A percentile compares a stretch with the other conserved stretches of the same genome.
These are phyloP conservation scores for Lamellibrachia columna DNA, from an alignment of 2,888 invertebrate species.

Conservation along the genomic window DNA sequence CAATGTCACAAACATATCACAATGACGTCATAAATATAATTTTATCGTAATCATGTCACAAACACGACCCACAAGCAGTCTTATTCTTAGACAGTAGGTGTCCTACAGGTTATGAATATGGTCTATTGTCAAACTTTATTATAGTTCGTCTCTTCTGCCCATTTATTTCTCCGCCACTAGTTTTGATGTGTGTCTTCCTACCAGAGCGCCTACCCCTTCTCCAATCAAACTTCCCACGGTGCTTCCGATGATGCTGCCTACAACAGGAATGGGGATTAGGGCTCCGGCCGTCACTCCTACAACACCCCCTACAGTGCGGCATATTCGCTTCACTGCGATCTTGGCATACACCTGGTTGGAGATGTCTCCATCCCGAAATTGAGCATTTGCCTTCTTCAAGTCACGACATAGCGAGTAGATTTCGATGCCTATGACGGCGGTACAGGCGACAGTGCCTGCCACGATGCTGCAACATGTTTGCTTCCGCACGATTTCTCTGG, in stretches of 20 bases:
- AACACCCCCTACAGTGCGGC: conserved; percentile 7
- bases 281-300: conserved; percentile 21
- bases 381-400: conserved; percentile 12
- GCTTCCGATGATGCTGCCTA: conserved; percentile 22
- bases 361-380: conserved; percentile 22
- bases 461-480: neutral
- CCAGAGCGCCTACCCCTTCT: conserved; percentile 17
- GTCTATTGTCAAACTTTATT: too few relatives aligned
- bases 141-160: too few relatives aligned
- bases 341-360: conserved; percentile 23
- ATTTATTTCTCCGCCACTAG: neutral
- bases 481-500: neutral
- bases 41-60: too few relatives aligned
- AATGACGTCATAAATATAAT: too few relatives aligned
- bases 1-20: too few relatives aligned
- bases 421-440: conserved; percentile 21
- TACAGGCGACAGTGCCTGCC: neutral
- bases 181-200: neutral
- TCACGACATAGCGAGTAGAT: conserved; percentile 13
- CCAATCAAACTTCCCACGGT: conserved; percentile 25
- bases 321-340: conserved; percentile 27
- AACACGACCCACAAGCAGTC: too few relatives aligned
- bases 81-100: too few relatives aligned
- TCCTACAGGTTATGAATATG: too few relatives aligned
- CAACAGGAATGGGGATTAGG: conserved; percentile 22